Evolutionary conservation across 2,797 vertebrate species (phyloP).

Genomic region (Morus bassanus): DNA sequence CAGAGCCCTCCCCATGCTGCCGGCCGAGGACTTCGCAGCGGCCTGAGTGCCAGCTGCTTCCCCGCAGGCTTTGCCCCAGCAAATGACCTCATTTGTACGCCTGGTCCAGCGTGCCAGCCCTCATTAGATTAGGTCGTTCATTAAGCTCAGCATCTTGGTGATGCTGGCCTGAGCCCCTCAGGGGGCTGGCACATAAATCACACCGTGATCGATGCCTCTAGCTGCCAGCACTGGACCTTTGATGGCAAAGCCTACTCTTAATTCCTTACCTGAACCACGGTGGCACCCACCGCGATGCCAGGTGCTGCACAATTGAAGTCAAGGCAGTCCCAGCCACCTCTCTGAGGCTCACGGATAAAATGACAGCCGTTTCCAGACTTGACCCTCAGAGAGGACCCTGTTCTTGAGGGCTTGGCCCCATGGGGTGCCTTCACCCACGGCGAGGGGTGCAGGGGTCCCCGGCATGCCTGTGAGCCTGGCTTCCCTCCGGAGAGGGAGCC

Average conservation of each 20-base stretch:
- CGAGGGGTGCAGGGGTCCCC: background rate
- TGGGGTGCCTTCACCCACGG: background rate
- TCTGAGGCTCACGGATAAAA: fast-evolving
- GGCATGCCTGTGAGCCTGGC: fast-evolving
- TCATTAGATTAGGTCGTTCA: background rate
- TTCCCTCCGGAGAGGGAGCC: background rate
- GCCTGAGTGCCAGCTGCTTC: background rate
- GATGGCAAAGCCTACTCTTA: background rate
- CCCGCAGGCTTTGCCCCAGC: background rate
- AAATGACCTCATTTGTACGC: background rate
- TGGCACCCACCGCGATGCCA: fast-evolving
- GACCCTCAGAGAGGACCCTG: background rate
- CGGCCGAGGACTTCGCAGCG: fast-evolving
- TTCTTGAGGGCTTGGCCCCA: background rate
- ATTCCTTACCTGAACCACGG: fast-evolving
- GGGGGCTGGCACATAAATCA: background rate
- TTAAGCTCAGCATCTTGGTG: background rate
- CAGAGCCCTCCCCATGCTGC: fast-evolving
- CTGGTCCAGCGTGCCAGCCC: background rate
- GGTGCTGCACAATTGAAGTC: fast-evolving
- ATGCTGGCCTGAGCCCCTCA: background rate
- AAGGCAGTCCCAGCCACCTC: background rate
- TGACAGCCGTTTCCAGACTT: background rate
- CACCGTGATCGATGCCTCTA: background rate
- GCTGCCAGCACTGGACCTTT: background rate